Evolutionary conservation across 2,888 invertebrate species (phyloP).

Genomic region (Hydrotaea diabolus): DNA sequence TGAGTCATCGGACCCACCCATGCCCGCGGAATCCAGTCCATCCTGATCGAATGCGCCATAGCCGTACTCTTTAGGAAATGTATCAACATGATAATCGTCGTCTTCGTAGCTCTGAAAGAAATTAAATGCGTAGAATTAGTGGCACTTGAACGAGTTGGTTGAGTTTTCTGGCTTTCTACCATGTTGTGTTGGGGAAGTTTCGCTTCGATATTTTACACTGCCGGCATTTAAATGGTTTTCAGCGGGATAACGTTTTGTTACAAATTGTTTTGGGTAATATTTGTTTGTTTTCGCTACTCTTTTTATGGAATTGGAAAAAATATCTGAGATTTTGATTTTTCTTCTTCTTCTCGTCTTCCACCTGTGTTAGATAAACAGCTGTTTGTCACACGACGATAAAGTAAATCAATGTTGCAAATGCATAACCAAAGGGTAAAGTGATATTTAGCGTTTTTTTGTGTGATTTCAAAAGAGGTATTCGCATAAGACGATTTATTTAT

Average conservation of each 20-base stretch:
- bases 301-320: not conserved
- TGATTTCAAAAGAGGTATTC: too few species aligned
- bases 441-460: too few species aligned
- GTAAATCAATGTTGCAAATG: too few species aligned
- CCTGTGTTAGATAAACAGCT: too few species aligned
- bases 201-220: slow-evolving; percentile 3
- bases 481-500: too few species aligned
- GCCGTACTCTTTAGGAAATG: slow-evolving; percentile 95
- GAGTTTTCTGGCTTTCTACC: slow-evolving; percentile 6
- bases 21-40: slow-evolving; percentile 73
- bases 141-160: slow-evolving; percentile 16
- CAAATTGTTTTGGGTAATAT: not conserved
- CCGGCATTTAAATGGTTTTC: slow-evolving; percentile 18
- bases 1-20: slow-evolving; percentile 78
- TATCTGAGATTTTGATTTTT: slow-evolving; percentile 9
- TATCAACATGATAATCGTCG: slow-evolving; percentile 83
- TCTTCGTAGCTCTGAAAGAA: slow-evolving; percentile 82
- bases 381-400: too few species aligned
- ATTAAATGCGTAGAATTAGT: slow-evolving; percentile 19
- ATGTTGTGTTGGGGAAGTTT: not conserved
- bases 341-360: too few species aligned
- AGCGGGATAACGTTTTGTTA: not conserved
- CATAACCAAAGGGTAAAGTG: too few species aligned
- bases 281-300: not conserved
- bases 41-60: slow-evolving; percentile 94